Percentiles rank a stretch among this genome's conserved stretches.
phyloP scores from a whole-genome alignment of 2,888 invertebrate species.

The Platycheirus albimanus region DNA sequence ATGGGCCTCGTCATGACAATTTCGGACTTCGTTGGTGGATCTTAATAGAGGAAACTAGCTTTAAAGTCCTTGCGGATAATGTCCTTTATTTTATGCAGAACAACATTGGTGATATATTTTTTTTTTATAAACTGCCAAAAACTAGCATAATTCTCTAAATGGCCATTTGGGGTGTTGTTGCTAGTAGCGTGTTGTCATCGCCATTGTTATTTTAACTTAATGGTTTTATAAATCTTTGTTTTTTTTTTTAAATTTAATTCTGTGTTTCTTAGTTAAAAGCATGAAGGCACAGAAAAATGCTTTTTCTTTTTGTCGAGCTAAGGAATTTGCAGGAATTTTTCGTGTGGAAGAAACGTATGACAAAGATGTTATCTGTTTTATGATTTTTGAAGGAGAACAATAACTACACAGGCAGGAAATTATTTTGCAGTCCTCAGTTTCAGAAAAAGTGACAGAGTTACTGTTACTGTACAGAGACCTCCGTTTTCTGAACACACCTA shows the following conservation, averaged over 20 bases:
- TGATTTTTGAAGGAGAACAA: no score
- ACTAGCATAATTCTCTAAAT: constrained; percentile 57
- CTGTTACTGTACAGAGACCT: no score
- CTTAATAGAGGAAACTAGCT: constrained; percentile 17
- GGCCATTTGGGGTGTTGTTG: constrained; percentile 38
- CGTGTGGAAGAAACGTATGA: no score
- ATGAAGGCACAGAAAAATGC: no score
- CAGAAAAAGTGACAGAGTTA: no score
- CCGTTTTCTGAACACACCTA: no score
- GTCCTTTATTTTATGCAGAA: constrained; percentile 52
- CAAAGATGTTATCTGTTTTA: no score
- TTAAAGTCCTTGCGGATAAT: constrained; percentile 51
- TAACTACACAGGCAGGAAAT: no score
- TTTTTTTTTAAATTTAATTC: constrained; percentile 6
- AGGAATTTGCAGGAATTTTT: background rate
- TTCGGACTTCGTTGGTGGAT: constrained; percentile 6
- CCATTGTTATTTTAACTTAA: constrained; percentile 43
- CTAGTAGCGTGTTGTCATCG: constrained; percentile 29
- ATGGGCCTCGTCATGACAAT: constrained; percentile 16
- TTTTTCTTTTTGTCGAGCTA: background rate
- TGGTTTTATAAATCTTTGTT: constrained; percentile 39
- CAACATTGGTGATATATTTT: background rate
- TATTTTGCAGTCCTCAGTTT: no score
- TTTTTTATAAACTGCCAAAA: constrained; percentile 47
- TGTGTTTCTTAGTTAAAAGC: background rate